These are phyloP conservation scores for Anorthoa munda DNA, from an alignment of 2,888 invertebrate species.

Conservation along the genomic window DNA sequence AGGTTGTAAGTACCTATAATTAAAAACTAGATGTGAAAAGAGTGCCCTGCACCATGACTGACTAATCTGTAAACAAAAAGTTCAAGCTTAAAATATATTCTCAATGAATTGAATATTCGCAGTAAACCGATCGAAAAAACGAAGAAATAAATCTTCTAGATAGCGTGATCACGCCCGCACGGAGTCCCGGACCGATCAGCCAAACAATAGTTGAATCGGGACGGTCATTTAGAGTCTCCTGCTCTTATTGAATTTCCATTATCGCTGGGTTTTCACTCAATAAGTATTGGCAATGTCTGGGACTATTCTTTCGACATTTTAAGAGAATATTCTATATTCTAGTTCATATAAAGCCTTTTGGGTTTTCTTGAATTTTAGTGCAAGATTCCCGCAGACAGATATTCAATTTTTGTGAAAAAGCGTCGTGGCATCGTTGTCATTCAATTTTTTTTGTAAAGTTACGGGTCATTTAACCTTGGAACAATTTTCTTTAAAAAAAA, in stretches of 20 bases:
- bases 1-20: too few relatives aligned
- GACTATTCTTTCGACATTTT: conserved; percentile 17
- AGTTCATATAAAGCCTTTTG: background rate
- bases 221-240: conserved; percentile 31
- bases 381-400: background rate
- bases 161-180: conserved; percentile 27
- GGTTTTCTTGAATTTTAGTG: background rate
- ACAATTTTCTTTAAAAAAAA: background rate
- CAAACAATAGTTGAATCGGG: conserved; percentile 48
- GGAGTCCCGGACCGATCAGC: conserved; percentile 23
- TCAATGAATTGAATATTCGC: background rate
- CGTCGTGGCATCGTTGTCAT: too few relatives aligned
- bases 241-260: conserved; percentile 56
- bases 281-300: conserved; percentile 17
- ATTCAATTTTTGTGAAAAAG: too few relatives aligned
- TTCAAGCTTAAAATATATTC: background rate
- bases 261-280: conserved; percentile 27
- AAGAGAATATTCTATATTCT: conserved; percentile 6
- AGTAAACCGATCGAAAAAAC: conserved; percentile 8
- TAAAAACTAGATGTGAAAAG: too few relatives aligned
- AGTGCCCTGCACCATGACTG: too few relatives aligned
- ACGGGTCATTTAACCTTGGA: background rate
- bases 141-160: conserved; percentile 32
- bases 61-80: too few relatives aligned
- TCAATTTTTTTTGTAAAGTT: too few relatives aligned